Base-by-base conservation (phyloP, 2,113 vertebrate species). In the Cranoglanis bouderius region DNA sequence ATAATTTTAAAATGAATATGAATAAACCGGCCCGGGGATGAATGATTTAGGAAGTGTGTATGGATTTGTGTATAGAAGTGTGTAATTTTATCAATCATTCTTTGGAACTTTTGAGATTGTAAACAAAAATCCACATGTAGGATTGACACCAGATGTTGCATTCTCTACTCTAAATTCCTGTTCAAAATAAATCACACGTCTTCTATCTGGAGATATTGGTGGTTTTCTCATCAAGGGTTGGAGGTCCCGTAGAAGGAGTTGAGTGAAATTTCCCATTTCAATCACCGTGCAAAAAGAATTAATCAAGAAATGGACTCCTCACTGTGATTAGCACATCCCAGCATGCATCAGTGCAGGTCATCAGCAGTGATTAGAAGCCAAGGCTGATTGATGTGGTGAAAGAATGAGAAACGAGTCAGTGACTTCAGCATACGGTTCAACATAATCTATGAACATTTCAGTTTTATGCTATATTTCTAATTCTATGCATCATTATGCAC, bases 301-400 rank as follows among this genome's bases (percentile, higher is more conserved):
- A 53, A 87, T 51, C 57, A 61, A 82, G 26, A 87, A 87, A 14
- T 53, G 51, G 51, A 53, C 51, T 14, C 51, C 51, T 53, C 51
- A 82, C 26, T 82, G 46, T 55, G 78, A 81, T 82, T 87, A 82
- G 46, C 59, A 65, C 77, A 49, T 70, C 77, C 46, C 86, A 87
- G 86, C 51, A 53, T 53, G 51, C 51, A 53, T 53, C 51, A 53
- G 51, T 53, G 13, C 51, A 53, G 51, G 51, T 53, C 32, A 70
- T 87, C 78, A 87, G 57, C 35, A 59, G n/a, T 38, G 9, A 46
- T 49, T 57, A 82, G 75, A 67, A 49, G n/a, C 8, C n/a, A 55
- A 55, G 32, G 6, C 61, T 70, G 61, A 82, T 67, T 81, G 86
- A 61, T 8, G 46, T 38, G 29, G 14, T 35, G 59, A 81, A 8